phyloP scores from a whole-genome alignment of 2,113 vertebrate species.

The Corythaixoides concolor region DNA sequence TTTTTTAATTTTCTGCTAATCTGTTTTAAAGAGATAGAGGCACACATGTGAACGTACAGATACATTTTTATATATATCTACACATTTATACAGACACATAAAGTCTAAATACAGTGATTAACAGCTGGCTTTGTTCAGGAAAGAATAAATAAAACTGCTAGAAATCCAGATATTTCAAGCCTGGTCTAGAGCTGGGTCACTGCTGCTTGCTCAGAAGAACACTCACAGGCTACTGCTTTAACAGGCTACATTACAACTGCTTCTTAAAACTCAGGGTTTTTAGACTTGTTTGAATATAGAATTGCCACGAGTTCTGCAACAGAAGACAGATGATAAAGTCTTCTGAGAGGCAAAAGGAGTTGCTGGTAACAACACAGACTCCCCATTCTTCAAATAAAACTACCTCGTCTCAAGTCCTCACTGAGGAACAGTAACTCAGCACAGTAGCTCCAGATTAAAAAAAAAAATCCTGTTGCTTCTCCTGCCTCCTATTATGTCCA shows the following conservation, averaged over 20 bases:
- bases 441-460: background rate
- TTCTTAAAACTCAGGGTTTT: background rate
- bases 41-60: background rate
- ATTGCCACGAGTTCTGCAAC: background rate
- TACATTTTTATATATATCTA: background rate
- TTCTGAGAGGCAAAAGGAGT: background rate
- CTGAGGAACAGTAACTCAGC: background rate
- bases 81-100: background rate
- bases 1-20: background rate
- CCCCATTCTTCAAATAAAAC: background rate
- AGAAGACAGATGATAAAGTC: background rate
- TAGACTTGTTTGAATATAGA: background rate
- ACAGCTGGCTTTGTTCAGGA: background rate
- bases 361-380: background rate
- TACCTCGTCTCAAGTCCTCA: background rate
- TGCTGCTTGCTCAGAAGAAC: background rate
- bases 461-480: background rate
- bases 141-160: background rate
- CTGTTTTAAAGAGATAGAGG: background rate
- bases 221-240: background rate
- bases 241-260: background rate
- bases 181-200: background rate
- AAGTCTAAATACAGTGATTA: background rate
- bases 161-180: background rate
- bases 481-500: background rate